Evolutionary conservation across 2,888 invertebrate genomes (phyloP), one percentile per base, ranked within the genome.

Genomic region (Apamea sordens): DNA sequence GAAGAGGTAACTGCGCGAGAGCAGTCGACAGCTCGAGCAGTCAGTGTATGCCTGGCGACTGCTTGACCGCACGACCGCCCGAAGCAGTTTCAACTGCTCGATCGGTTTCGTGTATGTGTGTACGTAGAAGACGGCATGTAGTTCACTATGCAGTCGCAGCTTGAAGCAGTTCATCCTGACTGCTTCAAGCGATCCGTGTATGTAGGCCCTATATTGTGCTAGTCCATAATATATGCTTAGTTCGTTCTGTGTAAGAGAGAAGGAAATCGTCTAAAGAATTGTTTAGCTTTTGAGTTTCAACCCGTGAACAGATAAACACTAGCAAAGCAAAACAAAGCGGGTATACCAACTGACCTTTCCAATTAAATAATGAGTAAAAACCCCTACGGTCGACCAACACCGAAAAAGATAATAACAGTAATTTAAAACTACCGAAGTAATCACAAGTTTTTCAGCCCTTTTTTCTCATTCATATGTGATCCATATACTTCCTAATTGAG

Each of bases 401-500:
- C 71, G 63, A 65, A 85, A 84, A 74, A 81, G 21, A 24, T 86
- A 72, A 84, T 86, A 32, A 73, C 75, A 76, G 59, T 56, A 32
- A 86, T 85, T 83, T 73, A 68, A 70, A 73, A 73, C 82, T 78
- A 86, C 86, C 73, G 47, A 68, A 72, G 67, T 47, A 63, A 82
- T 83, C 61, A 76, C 32, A 36, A 41, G 63, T 84, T 86, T 82
- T 86, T 67, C 59, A 68, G 11, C 28, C 53, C 65, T 83, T 84
- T 86, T 84, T 86, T 78, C 50, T 56, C 28, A 11, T 11, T 24
- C 74, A 75, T 15, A 64, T 84, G 41, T 79, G 83, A 79, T 86
- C 77, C 80, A 85, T 41, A 88, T 85, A 80, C 59, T 85, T 80
- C 83, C 74, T 89, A 89, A 88, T 88, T 84, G 78, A 50, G 50